These are phyloP conservation scores for Propithecus coquereli DNA, from an alignment of 2,113 vertebrate species.

Conservation along the genomic window DNA sequence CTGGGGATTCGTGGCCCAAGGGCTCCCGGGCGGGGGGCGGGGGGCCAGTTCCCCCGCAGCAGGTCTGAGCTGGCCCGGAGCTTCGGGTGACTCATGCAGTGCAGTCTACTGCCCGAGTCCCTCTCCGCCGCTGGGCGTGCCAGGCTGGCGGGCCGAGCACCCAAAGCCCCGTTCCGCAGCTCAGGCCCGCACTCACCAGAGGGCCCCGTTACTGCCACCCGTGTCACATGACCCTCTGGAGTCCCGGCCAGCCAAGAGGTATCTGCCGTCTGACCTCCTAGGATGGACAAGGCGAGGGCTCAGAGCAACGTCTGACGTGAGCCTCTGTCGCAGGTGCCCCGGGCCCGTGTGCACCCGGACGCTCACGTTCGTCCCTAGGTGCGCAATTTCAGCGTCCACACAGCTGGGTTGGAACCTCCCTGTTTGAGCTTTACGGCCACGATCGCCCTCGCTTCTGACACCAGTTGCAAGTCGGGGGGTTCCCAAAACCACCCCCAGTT, in stretches of 20 bases:
- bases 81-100: not conserved
- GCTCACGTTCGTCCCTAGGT: not conserved
- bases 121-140: not conserved
- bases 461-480: rapidly evolving
- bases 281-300: not conserved
- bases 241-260: not conserved
- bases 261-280: not conserved
- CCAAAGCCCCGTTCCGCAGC: not conserved
- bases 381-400: not conserved
- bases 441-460: not conserved
- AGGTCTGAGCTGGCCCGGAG: not conserved
- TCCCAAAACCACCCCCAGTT: not conserved
- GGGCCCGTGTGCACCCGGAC: not conserved
- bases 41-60: not conserved
- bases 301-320: rapidly evolving
- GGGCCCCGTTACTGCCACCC: not conserved
- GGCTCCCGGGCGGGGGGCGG: no score
- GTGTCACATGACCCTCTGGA: not conserved
- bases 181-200: not conserved
- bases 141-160: not conserved
- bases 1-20: not conserved
- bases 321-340: not conserved
- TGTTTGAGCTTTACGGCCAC: not conserved
- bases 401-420: not conserved
- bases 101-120: not conserved